These are phyloP conservation scores for Drosophila ohnishii DNA, from an alignment of 1,140 invertebrate genomes.

Conservation along the genomic window DNA sequence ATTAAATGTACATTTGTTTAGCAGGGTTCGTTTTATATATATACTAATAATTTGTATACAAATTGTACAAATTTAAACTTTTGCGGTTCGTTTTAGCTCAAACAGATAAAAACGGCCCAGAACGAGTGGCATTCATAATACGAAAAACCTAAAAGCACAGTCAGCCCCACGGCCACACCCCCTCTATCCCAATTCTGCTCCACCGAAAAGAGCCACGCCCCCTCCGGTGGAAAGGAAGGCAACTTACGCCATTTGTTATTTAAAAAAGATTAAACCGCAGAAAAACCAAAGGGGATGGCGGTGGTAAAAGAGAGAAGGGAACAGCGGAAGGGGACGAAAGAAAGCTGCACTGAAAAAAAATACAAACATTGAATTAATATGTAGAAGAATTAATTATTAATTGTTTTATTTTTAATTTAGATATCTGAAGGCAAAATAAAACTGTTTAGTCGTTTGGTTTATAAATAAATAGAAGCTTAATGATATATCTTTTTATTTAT, in stretches of 20 bases:
- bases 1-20: not conserved
- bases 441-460: too few relatives aligned
- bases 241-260: slow-evolving; percentile 77
- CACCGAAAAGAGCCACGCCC: slow-evolving; percentile 10
- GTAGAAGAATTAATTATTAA: too few relatives aligned
- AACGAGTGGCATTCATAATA: slow-evolving; percentile 20
- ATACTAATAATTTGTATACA: not conserved
- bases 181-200: not conserved
- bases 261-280: slow-evolving; percentile 77
- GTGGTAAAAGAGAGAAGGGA: not conserved
- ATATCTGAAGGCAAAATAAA: too few relatives aligned
- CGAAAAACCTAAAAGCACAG: slow-evolving; percentile 28
- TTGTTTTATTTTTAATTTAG: too few relatives aligned
- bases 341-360: slow-evolving; percentile 1
- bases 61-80: slow-evolving; percentile 27
- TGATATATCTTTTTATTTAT: too few relatives aligned
- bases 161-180: slow-evolving; percentile 25
- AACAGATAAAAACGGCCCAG: slow-evolving; percentile 20
- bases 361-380: not conserved
- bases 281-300: slow-evolving; percentile 46
- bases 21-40: not conserved
- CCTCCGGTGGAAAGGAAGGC: slow-evolving; percentile 33
- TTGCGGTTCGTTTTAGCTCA: slow-evolving; percentile 26
- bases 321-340: not conserved
- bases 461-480: too few relatives aligned